Evolutionary conservation across 2,113 vertebrate genomes (phyloP).

Genomic region (Mola mola): DNA sequence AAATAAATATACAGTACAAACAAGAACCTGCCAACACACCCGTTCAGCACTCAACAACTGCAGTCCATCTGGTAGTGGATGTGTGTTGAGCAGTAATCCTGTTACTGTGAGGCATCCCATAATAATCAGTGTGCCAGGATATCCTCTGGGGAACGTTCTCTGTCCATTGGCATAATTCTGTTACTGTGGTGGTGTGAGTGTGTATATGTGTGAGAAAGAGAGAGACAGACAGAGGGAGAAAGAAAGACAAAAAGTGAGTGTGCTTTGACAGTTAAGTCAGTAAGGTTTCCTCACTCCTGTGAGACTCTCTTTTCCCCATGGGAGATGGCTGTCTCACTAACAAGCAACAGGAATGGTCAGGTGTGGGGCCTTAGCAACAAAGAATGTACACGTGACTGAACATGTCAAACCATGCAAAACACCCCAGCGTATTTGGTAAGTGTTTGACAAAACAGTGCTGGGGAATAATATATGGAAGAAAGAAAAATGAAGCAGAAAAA

Average conservation of each 20-base stretch:
- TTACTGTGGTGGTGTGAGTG: constrained; percentile 33
- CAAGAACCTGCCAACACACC: constrained; percentile 5
- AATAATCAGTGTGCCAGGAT: constrained; percentile 49
- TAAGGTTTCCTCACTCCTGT: constrained; percentile 19
- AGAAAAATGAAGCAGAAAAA: not conserved
- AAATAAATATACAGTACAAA: not conserved
- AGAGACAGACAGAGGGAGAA: not conserved
- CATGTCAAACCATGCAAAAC: constrained; percentile 44
- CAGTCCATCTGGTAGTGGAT: constrained; percentile 7
- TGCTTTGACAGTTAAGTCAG: constrained; percentile 2
- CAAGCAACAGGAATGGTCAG: constrained; percentile 40
- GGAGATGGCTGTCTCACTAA: constrained; percentile 35
- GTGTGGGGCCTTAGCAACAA: constrained; percentile 27
- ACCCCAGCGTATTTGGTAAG: constrained; percentile 3
- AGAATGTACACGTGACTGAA: constrained; percentile 53
- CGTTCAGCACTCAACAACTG: constrained; percentile 14
- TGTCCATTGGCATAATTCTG: constrained; percentile 28
- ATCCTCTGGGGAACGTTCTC: constrained; percentile 45
- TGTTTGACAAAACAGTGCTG: constrained; percentile 10
- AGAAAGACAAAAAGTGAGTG: constrained; percentile 13
- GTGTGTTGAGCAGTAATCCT: constrained; percentile 44
- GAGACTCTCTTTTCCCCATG: constrained; percentile 5
- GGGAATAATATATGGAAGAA: not conserved
- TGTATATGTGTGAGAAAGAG: not conserved
- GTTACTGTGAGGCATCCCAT: constrained; percentile 51